Base-by-base conservation (phyloP, 2,888 invertebrate genomes). In the Caenorhabditis sp. region DNA sequence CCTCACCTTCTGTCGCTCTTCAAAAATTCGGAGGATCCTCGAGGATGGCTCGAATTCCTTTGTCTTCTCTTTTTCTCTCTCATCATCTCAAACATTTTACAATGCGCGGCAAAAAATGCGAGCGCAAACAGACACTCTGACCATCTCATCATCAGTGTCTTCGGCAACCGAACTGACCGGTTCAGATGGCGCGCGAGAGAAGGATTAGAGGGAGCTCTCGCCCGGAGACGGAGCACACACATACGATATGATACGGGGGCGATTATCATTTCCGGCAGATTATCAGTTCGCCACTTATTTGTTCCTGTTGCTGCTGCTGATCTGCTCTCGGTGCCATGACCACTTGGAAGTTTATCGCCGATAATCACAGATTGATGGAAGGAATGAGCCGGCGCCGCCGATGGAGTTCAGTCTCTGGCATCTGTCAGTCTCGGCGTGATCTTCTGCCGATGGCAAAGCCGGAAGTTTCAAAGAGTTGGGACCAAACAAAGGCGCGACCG, bases 161-260 rank as follows among this genome's bases (percentile, higher is more conserved):
- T 62, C 62, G 43, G 52, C 62, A 43, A 43, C 65, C 52, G 32
- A 45, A 46, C 48, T 66, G 65, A 66, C 65, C 65, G 65, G 65
- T 66, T 66, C 65, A 66, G 45, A 30, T 32, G 41, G 43, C 41
- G 22, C 30, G 24, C 41, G 58, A 43, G 59, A 32, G 11, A 32
- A n/a, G 46, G 45, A 32, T 35, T 30, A 45, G 58, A 26, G 4
- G 35, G 32, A 56, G 30, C n/a, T n/a, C n/a, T n/a, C n/a, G n/a
- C n/a, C 13, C 13, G 27, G n/a, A 1, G 48, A 46, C n/a, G 27
- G n/a, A 32, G 22, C 17, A 39, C 43, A 62, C 41, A 27, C 9
- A 43, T 17, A 27, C 39, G 61, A 30, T 53, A 65, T 65, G 63
- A 65, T 65, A 65, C 45, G 63, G 50, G 43, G 53, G 41, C 41